phyloP scores from a whole-genome alignment of 2,888 invertebrate genomes.

The Drosophila acutilabella region DNA sequence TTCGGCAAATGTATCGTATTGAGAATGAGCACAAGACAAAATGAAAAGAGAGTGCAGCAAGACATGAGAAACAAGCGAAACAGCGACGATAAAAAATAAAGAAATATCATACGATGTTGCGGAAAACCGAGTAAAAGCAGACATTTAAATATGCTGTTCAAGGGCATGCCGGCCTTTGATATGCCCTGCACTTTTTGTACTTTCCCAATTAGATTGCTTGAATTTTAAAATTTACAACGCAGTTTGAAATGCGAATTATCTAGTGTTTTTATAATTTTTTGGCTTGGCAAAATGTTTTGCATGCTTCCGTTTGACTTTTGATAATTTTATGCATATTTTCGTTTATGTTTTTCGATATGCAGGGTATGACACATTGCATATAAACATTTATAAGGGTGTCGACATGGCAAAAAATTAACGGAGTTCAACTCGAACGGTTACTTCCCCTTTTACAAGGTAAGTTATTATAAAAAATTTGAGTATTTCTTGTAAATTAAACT shows the following conservation, averaged over 20 bases:
- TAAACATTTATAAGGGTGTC: conserved; percentile 41
- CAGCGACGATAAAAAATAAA: conserved; percentile 40
- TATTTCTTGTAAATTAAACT: neutral
- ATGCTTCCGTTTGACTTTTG: no score
- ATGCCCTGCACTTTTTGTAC: conserved; percentile 12
- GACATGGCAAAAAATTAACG: conserved; percentile 21
- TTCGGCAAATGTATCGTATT: conserved; percentile 52
- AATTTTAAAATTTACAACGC: no score
- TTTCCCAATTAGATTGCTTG: neutral
- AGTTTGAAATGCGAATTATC: neutral
- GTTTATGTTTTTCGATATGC: neutral
- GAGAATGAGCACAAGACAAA: conserved; percentile 21
- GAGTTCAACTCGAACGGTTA: conserved; percentile 25
- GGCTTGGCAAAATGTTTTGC: no score
- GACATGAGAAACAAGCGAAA: conserved; percentile 57
- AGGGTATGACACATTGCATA: neutral
- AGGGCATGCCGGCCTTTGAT: conserved; percentile 3
- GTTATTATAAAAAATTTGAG: neutral
- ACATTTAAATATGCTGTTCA: conserved; percentile 27
- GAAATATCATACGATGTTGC: conserved; percentile 76
- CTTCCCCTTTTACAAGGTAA: conserved; percentile 28
- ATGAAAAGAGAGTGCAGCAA: conserved; percentile 42
- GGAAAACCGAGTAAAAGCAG: conserved; percentile 54
- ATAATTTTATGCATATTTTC: neutral
- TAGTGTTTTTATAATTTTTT: neutral